Base-by-base conservation (phyloP, 2,797 vertebrate genomes). In the Alosa sapidissima region DNA sequence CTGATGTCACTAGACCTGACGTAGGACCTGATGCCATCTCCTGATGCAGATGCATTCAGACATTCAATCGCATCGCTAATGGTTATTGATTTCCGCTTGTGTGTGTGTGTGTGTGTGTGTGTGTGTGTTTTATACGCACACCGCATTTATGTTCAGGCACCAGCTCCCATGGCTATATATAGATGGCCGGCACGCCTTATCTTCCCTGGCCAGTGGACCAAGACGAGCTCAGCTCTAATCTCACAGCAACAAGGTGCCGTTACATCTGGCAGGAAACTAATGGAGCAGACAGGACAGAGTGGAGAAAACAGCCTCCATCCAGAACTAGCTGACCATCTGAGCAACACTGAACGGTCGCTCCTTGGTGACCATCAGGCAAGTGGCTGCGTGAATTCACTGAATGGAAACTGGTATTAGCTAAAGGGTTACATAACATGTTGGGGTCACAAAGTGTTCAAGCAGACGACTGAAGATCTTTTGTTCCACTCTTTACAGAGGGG, bases 171-270 rank as follows among this genome's bases (percentile, higher is more conserved):
- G 11, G 82, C 84, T 89, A 88, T 86, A 87, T 87, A 85, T 83
- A 88, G 86, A 86, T 45, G 81, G 49, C 54, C 4, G 60, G 62
- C 83, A 55, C 5, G 28, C 81, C 85, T 88, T 89, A 91, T 92
- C 89, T 89, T 52, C 82, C 51, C 83, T 85, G 48, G 81, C 86
- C 89, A 89, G 87, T 65, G 84, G 83, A 84, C 62, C 24, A 81
- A 58, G 62, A 84, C 54, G 49, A 81, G 58, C 41, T 47, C 24
- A 81, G 58, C 41, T 47, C 24, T 78, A 81, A 87, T 88, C 45
- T 89, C 82, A 41, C 41, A 14, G 41, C 48, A 28, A 82, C 84
- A 87, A 87, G 86, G 60, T 68, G 83, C 52, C 21, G 13, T 52
- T 88, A 51, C 21, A 78, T 81, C 72, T 84, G 55, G 82, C 49